Evolutionary conservation across 2,888 invertebrate genomes (phyloP).

Genomic region (Octonoba sinensis): DNA sequence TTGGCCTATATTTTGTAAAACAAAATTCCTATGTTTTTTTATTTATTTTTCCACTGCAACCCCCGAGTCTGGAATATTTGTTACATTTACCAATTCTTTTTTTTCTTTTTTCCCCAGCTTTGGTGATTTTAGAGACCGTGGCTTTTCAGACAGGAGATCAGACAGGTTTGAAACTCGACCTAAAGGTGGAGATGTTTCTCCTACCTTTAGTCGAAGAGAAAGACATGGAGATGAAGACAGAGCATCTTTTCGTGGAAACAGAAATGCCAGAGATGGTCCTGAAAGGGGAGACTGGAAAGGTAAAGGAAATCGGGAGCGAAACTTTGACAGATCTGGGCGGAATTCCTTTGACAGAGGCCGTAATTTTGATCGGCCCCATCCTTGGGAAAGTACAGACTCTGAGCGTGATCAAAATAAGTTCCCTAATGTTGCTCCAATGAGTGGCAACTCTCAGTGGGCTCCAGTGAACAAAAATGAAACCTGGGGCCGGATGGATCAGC

Average conservation of each 20-base stretch:
- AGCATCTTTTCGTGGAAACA: constrained; percentile 26
- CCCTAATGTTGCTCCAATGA: constrained; percentile 13
- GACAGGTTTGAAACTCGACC: constrained; percentile 38
- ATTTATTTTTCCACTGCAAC: not conserved
- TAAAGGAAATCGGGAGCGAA: constrained; percentile 26
- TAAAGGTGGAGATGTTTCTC: constrained; percentile 41
- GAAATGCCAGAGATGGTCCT: constrained; percentile 28
- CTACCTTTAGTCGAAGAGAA: constrained; percentile 20
- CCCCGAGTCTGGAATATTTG: not conserved
- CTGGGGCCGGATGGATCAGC: constrained; percentile 47
- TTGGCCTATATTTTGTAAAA: too few species aligned
- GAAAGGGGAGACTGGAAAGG: constrained; percentile 54
- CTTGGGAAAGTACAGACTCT: constrained; percentile 36
- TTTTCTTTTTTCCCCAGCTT: constrained; percentile 14
- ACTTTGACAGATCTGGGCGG: constrained; percentile 31
- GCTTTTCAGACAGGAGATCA: constrained; percentile 33
- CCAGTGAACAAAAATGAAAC: constrained; percentile 49
- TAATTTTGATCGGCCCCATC: constrained; percentile 41
- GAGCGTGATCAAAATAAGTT: constrained; percentile 31
- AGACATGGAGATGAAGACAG: constrained; percentile 38
- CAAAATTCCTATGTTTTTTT: not conserved
- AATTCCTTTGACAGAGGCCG: constrained; percentile 35
- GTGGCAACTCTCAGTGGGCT: constrained; percentile 47
- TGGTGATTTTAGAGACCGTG: constrained; percentile 28
- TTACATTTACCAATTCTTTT: not conserved